Evolutionary conservation across 1,140 invertebrate genomes (phyloP).

Genomic region (Drosophila takahashii): DNA sequence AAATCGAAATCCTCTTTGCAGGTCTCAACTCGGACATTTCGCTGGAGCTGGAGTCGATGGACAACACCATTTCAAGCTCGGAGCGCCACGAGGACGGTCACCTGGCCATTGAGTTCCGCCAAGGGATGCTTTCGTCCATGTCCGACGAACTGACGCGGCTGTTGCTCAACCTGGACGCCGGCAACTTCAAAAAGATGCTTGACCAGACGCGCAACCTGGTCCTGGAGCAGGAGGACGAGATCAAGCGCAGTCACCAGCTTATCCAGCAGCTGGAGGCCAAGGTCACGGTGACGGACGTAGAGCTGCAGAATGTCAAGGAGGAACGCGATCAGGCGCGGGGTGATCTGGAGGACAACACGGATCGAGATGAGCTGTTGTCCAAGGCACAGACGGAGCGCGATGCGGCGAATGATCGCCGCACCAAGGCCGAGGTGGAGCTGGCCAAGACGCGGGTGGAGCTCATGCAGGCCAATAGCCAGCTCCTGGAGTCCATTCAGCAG

Average conservation of each 20-base stretch:
- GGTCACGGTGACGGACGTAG: slow-evolving; percentile 92
- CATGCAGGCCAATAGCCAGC: slow-evolving; percentile 96
- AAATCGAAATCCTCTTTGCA: slow-evolving; percentile 32
- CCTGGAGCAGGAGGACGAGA: slow-evolving; percentile 90
- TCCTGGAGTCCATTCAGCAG: slow-evolving; percentile 97
- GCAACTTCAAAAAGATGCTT: slow-evolving; percentile 92
- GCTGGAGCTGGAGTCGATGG: slow-evolving; percentile 85
- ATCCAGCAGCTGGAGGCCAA: slow-evolving; percentile 92
- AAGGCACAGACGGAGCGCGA: slow-evolving; percentile 94
- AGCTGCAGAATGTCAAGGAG: slow-evolving; percentile 91
- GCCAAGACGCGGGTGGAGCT: slow-evolving; percentile 95
- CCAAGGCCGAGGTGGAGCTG: slow-evolving; percentile 93
- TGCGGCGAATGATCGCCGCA: slow-evolving; percentile 94
- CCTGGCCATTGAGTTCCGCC: slow-evolving; percentile 85
- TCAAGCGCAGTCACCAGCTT: slow-evolving; percentile 91
- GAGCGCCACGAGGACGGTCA: slow-evolving; percentile 72
- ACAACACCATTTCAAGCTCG: slow-evolving; percentile 84
- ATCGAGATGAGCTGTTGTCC: slow-evolving; percentile 92
- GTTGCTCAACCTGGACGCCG: slow-evolving; percentile 90
- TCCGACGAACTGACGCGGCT: slow-evolving; percentile 90
- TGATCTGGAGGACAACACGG: slow-evolving; percentile 89
- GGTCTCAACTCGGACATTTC: slow-evolving; percentile 87
- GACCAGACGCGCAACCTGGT: slow-evolving; percentile 91
- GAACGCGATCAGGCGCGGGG: slow-evolving; percentile 92
- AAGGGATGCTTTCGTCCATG: slow-evolving; percentile 87